Conservation (phyloP, 37 sponge, comb jelly and placozoan genomes). For the Aplysina aerophoba region DNA sequence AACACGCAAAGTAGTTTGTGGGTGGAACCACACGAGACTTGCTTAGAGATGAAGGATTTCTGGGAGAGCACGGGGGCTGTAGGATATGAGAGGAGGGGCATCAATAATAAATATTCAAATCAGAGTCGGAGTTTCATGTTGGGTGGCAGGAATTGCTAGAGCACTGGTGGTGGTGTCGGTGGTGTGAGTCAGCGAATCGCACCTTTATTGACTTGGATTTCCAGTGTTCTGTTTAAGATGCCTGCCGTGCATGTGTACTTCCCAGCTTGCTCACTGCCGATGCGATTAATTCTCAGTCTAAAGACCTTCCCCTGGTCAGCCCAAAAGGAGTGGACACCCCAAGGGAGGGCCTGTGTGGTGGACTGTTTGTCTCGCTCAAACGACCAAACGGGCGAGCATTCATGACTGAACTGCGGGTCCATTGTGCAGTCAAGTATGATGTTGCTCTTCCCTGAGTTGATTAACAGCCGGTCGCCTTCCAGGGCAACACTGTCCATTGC, state of each 20-base stretch:
- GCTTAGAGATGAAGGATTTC: too few species aligned
- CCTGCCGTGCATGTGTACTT: background rate
- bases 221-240: background rate
- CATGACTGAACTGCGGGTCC: background rate
- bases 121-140: too few species aligned
- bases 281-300: background rate
- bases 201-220: slow-evolving; percentile 2
- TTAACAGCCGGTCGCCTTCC: too few species aligned
- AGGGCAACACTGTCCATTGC: too few species aligned
- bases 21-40: background rate
- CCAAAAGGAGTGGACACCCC: background rate
- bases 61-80: too few species aligned
- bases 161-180: background rate
- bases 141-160: too few species aligned
- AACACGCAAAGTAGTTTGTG: slow-evolving; percentile 5
- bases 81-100: too few species aligned
- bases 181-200: background rate
- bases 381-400: background rate
- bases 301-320: background rate
- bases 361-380: background rate
- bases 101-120: too few species aligned
- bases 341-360: background rate
- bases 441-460: too few species aligned
- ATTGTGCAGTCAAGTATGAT: too few species aligned
- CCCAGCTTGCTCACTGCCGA: slow-evolving; percentile 1